These are phyloP conservation scores for Eidolon dupreanum DNA, from an alignment of 2,797 vertebrate genomes.

Conservation along the genomic window DNA sequence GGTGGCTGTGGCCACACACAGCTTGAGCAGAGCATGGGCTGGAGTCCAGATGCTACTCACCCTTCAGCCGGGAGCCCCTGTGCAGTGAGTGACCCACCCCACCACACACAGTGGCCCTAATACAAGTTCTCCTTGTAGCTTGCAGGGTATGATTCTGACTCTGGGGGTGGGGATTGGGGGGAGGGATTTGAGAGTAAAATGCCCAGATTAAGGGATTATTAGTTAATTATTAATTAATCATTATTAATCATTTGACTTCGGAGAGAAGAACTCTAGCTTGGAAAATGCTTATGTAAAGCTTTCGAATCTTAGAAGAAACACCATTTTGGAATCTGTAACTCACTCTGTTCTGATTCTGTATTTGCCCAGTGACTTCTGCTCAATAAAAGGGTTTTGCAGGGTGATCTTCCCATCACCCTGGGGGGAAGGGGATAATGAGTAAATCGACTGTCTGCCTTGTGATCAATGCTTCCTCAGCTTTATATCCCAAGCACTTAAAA, in stretches of 20 bases:
- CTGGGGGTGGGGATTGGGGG: background rate
- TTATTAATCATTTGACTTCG: background rate
- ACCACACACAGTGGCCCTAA: background rate
- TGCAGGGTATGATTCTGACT: background rate
- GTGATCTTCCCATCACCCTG: background rate
- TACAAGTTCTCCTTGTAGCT: background rate
- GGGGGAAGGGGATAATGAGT: background rate
- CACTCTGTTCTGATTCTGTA: background rate
- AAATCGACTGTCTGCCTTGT: background rate
- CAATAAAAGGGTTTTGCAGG: background rate
- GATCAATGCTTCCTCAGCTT: background rate
- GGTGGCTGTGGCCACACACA: background rate
- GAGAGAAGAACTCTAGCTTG: background rate
- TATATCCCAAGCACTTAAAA: background rate
- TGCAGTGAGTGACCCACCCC: background rate
- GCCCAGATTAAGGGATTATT: background rate
- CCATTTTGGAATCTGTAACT: background rate
- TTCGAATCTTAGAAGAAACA: background rate
- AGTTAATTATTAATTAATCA: background rate
- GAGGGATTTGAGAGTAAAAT: background rate
- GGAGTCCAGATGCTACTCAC: background rate
- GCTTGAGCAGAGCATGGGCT: background rate
- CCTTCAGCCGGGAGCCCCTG: background rate
- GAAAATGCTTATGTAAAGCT: background rate
- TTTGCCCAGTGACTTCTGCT: background rate